Evolutionary conservation across 2,113 vertebrate species (phyloP).

Genomic region (Hippocampus mohnikei): DNA sequence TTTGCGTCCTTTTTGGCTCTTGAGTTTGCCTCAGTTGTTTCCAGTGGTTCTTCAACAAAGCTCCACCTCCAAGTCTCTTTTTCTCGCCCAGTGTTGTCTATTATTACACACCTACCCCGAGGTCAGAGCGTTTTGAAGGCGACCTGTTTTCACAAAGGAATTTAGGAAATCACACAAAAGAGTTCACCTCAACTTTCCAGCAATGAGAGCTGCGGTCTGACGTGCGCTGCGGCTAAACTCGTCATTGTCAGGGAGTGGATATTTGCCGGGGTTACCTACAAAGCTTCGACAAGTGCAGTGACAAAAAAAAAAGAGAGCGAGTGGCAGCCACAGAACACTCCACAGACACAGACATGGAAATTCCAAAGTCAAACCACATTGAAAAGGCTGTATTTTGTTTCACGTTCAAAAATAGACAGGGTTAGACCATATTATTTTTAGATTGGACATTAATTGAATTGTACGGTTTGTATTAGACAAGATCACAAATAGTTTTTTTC

Average conservation of each 20-base stretch:
- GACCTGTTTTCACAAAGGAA: background rate
- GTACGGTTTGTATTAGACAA: background rate
- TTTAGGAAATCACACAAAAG: background rate
- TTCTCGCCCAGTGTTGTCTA: constrained; percentile 18
- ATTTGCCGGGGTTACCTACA: background rate
- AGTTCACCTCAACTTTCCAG: background rate
- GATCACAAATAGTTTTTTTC: background rate
- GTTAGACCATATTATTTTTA: constrained; percentile 1
- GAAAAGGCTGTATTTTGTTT: background rate
- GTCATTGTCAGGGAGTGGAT: background rate
- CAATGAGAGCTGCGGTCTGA: background rate
- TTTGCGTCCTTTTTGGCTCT: constrained; percentile 17
- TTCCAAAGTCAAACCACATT: background rate
- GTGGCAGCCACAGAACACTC: background rate
- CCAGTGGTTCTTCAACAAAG: constrained; percentile 16
- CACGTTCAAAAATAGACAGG: background rate
- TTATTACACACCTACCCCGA: constrained; percentile 25
- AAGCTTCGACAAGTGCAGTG: background rate
- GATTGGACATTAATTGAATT: background rate
- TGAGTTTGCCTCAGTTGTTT: constrained; percentile 27
- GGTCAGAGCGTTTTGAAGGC: constrained; percentile 16
- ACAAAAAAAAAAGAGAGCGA: background rate
- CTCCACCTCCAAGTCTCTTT: background rate
- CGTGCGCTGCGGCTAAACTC: background rate
- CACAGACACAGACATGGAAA: constrained; percentile 4